A percentile compares a stretch with the other conserved stretches of the same genome.
Evolutionary conservation across 2,797 vertebrate genomes (phyloP).

Genomic region (Argyrosomus regius): DNA sequence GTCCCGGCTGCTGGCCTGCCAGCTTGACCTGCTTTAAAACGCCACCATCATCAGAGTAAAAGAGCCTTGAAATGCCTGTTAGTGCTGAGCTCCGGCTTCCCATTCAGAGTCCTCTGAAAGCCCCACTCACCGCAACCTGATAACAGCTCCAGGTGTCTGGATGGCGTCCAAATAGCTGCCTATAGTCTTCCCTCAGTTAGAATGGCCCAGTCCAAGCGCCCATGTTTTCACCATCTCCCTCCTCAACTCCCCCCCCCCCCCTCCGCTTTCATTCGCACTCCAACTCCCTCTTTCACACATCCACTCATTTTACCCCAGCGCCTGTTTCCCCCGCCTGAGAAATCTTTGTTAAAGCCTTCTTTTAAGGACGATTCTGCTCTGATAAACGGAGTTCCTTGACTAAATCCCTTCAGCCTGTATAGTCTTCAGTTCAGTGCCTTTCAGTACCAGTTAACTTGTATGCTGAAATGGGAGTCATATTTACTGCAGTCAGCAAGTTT

Average conservation of each 20-base stretch:
- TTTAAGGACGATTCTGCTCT: conserved; percentile 52
- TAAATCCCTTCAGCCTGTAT: conserved; percentile 54
- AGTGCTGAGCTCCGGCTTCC: conserved; percentile 77
- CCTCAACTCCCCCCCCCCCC: background rate
- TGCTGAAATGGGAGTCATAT: conserved; percentile 67
- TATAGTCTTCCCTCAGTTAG: conserved; percentile 63
- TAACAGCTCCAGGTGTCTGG: conserved; percentile 78
- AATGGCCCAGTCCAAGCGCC: conserved; percentile 45
- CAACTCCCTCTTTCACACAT: conserved; percentile 35
- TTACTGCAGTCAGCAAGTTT: conserved; percentile 80
- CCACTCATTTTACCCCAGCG: conserved; percentile 13
- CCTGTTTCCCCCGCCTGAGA: conserved; percentile 21
- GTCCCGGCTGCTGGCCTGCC: conserved; percentile 66
- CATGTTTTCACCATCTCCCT: conserved; percentile 21
- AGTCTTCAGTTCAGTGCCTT: conserved; percentile 61
- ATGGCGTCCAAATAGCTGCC: conserved; percentile 73
- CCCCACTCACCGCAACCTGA: conserved; percentile 69
- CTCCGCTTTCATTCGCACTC: conserved; percentile 35
- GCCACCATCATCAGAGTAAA: conserved; percentile 70
- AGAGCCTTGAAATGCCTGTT: conserved; percentile 74
- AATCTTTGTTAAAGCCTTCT: conserved; percentile 58
- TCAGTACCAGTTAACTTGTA: conserved; percentile 63
- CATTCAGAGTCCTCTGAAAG: conserved; percentile 75
- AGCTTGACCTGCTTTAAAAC: conserved; percentile 80
- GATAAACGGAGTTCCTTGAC: conserved; percentile 65